Evolutionary conservation across 2,797 vertebrate genomes (phyloP).

Genomic region (Coregonus sp.): DNA sequence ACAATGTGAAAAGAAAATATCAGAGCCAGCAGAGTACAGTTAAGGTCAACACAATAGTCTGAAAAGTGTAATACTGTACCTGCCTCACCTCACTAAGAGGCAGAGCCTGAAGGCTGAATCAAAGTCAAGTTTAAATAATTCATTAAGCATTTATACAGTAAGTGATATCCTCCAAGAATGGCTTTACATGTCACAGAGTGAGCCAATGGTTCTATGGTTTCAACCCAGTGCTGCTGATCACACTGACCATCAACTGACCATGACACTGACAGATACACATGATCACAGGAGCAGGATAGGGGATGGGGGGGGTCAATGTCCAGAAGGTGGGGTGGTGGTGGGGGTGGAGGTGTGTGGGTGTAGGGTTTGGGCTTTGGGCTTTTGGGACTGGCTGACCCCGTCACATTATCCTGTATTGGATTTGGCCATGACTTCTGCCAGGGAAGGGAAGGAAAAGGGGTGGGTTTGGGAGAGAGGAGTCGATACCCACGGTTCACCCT

Average conservation of each 20-base stretch:
- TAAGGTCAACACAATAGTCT: no score
- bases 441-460: constrained; percentile 20
- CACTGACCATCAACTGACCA: background rate
- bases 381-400: background rate
- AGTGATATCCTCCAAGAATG: no score
- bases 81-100: no score
- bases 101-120: no score
- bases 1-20: no score
- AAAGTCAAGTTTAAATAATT: no score
- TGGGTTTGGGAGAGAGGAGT: constrained; percentile 26
- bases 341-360: background rate
- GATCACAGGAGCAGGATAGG: background rate
- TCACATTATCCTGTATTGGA: constrained; percentile 33
- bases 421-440: constrained; percentile 40
- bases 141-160: no score
- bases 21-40: no score
- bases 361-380: background rate
- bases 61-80: no score
- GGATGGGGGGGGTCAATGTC: background rate
- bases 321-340: background rate
- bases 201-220: background rate
- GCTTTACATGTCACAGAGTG: no score
- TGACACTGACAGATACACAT: constrained; percentile 20
- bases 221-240: background rate
- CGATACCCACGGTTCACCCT: constrained; percentile 46